These are phyloP conservation scores for Ormyrus thymus DNA, from an alignment of 2,888 invertebrate species.

Conservation along the genomic window DNA sequence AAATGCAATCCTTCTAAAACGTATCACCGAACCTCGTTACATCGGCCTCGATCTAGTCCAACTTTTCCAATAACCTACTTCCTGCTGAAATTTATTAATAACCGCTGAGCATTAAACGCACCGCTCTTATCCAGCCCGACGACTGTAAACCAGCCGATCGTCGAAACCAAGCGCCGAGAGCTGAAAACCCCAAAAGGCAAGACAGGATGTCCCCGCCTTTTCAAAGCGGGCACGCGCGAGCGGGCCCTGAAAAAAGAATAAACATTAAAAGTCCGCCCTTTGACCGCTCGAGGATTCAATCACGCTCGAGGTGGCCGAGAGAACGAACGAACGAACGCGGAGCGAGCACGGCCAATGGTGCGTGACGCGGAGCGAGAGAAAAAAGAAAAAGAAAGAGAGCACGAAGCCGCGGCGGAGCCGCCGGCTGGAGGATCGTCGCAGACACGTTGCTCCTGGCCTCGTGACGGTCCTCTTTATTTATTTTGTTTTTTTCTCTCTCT, in stretches of 20 bases:
- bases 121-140: too few species aligned
- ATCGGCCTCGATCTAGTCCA: too few species aligned
- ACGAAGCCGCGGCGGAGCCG: background rate
- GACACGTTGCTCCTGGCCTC: background rate
- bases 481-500: conserved; percentile 35
- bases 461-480: too few species aligned
- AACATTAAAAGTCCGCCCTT: conserved; percentile 44
- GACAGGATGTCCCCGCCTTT: too few species aligned
- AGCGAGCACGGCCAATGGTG: conserved; percentile 30
- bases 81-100: too few species aligned
- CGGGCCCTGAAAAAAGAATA: conserved; percentile 27
- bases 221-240: background rate
- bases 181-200: too few species aligned
- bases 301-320: conserved; percentile 18
- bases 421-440: background rate
- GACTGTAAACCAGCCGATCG: too few species aligned
- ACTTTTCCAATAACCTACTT: too few species aligned
- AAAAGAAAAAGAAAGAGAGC: conserved; percentile 11
- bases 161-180: too few species aligned
- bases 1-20: too few species aligned
- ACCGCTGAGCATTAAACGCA: too few species aligned
- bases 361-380: conserved; percentile 40
- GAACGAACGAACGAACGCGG: background rate
- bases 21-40: too few species aligned
- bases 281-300: conserved; percentile 44